Conservation (phyloP, 2,797 vertebrate species). For the Myotis planiceps region DNA sequence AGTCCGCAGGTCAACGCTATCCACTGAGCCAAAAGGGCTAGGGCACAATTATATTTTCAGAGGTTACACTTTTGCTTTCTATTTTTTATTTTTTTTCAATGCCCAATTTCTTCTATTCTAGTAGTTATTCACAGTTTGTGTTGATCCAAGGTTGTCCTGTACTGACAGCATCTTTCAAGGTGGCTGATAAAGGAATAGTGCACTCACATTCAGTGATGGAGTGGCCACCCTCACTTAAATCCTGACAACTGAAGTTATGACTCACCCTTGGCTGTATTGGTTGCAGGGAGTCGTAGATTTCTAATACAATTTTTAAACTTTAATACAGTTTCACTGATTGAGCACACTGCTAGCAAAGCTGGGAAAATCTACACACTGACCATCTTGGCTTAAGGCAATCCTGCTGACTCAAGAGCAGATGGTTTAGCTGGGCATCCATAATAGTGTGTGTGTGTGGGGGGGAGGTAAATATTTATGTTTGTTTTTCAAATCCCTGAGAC, state of each 20-base stretch:
- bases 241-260: background rate
- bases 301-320: background rate
- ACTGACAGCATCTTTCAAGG: background rate
- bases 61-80: background rate
- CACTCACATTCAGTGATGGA: background rate
- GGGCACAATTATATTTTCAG: background rate
- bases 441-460: background rate
- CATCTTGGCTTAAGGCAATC: background rate
- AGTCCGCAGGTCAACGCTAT: too few relatives aligned
- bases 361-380: background rate
- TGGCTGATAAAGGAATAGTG: background rate
- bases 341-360: background rate
- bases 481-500: constrained; percentile 40
- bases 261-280: background rate
- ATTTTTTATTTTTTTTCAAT: background rate
- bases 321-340: background rate
- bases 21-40: too few relatives aligned
- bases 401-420: background rate
- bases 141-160: background rate
- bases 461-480: background rate
- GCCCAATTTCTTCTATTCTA: background rate
- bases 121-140: background rate
- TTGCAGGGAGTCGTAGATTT: background rate
- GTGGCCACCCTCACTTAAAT: background rate
- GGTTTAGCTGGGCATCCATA: background rate